Percentiles rank a stretch among this genome's conserved stretches.
Conservation (phyloP, 2,888 invertebrate genomes). For the Arge pagana region DNA sequence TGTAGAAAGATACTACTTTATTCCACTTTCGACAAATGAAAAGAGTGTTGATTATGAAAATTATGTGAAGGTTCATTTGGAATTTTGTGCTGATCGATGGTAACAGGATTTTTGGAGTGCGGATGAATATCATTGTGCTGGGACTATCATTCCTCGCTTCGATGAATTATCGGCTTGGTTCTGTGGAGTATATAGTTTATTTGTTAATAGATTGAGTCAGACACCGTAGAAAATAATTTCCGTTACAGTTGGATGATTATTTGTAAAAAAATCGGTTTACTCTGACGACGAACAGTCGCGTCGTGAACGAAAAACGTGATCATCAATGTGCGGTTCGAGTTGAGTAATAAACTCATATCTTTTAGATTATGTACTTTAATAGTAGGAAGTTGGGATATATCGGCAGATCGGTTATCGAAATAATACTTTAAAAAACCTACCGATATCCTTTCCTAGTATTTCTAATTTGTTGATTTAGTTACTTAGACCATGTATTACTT, state of each 20-base stretch:
- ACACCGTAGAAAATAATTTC: conserved; percentile 6
- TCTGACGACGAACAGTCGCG: too few relatives aligned
- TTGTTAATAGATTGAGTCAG: not conserved
- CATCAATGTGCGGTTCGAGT: too few relatives aligned
- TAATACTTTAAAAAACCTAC: conserved; percentile 3
- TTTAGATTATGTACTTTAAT: not conserved
- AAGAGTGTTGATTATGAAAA: not conserved
- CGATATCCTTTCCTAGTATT: conserved; percentile 5
- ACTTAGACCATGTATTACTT: conserved; percentile 11
- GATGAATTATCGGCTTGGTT: not conserved
- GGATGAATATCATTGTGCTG: too few relatives aligned
- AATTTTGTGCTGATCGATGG: too few relatives aligned
- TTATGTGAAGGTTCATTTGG: not conserved
- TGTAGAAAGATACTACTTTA: not conserved
- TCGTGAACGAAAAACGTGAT: not conserved
- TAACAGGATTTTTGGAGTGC: too few relatives aligned
- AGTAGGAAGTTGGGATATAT: too few relatives aligned
- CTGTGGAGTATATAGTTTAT: conserved; percentile 8
- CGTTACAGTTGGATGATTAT: too few relatives aligned
- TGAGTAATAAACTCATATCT: too few relatives aligned
- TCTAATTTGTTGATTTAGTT: not conserved
- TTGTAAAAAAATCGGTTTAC: too few relatives aligned
- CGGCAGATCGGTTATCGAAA: not conserved
- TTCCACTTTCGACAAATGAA: too few relatives aligned
- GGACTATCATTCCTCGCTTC: too few relatives aligned